Conservation (phyloP, 2,888 invertebrate species). For the Xestia ashworthii region DNA sequence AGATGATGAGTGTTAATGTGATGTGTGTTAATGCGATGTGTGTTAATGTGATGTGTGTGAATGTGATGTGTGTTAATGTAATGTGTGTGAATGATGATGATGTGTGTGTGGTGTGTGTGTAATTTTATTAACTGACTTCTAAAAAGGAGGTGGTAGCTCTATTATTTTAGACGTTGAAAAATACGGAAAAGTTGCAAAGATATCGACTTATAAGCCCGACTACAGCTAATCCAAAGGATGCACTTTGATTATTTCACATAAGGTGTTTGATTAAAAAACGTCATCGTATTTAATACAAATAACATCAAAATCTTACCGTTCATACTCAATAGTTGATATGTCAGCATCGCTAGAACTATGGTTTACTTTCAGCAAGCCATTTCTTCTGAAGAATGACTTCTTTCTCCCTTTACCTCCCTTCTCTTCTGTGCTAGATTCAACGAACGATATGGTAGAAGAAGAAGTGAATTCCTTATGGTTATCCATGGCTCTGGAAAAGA, state of each 20-base stretch:
- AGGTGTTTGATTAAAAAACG: not conserved
- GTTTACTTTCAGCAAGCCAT: conserved; percentile 66
- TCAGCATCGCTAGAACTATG: conserved; percentile 79
- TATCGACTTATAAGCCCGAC: not conserved
- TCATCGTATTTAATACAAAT: not conserved
- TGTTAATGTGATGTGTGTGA: no score
- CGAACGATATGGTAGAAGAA: conserved; percentile 77
- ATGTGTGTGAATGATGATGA: no score
- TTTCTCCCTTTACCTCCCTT: conserved; percentile 43
- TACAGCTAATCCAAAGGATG: not conserved
- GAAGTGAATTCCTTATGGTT: conserved; percentile 67
- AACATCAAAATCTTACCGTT: conserved; percentile 73
- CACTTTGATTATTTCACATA: not conserved
- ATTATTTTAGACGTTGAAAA: not conserved
- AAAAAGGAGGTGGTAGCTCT: not conserved
- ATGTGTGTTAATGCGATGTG: no score
- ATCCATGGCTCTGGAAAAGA: conserved; percentile 68
- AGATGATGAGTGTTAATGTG: no score
- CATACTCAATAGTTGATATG: conserved; percentile 75
- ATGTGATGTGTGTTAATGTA: no score
- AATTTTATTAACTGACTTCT: no score
- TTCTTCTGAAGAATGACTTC: conserved; percentile 67
- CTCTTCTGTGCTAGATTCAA: conserved; percentile 74
- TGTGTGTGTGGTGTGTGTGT: no score
- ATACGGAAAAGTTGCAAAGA: conserved; percentile 37